Percentiles rank a stretch among this genome's conserved stretches.
phyloP scores from a whole-genome alignment of 2,888 invertebrate species.

The Coleophora deauratella region DNA sequence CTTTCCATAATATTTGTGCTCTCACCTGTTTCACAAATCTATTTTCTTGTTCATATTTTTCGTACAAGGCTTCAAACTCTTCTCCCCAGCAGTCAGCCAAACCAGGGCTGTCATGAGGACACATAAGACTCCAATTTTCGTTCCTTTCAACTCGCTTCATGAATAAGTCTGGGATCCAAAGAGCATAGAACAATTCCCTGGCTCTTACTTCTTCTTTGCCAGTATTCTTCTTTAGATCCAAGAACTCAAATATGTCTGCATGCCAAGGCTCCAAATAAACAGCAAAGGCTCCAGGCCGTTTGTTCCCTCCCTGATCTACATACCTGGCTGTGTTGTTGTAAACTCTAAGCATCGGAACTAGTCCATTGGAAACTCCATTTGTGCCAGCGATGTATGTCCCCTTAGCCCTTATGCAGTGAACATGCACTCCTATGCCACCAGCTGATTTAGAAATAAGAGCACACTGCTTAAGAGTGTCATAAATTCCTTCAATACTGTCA shows the following conservation, averaged over 20 bases:
- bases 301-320: slow-evolving; percentile 98
- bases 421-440: slow-evolving; percentile 97
- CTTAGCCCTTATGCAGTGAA: slow-evolving; percentile 94
- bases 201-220: slow-evolving; percentile 96
- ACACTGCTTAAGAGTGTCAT: slow-evolving; percentile 92
- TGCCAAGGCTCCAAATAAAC: slow-evolving; percentile 99
- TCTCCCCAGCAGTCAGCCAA: slow-evolving; percentile 95
- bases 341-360: slow-evolving; percentile 96
- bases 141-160: slow-evolving; percentile 94
- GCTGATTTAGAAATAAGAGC: slow-evolving; percentile 97
- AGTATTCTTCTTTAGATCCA: slow-evolving; percentile 96
- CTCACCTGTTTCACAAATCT: slow-evolving; percentile 79
- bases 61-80: slow-evolving; percentile 92
- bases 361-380: slow-evolving; percentile 94
- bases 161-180: slow-evolving; percentile 99
- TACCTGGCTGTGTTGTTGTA: slow-evolving; percentile 97
- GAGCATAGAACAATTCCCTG: slow-evolving; percentile 94
- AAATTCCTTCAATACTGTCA: slow-evolving; percentile 97
- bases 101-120: slow-evolving; percentile 94
- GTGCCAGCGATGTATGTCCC: slow-evolving; percentile 96
- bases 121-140: slow-evolving; percentile 96
- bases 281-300: slow-evolving; percentile 97
- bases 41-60: slow-evolving; percentile 88
- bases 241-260: slow-evolving; percentile 95
- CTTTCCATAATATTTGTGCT: slow-evolving; percentile 94